Evolutionary conservation across 2,888 invertebrate genomes (phyloP), one percentile per base, ranked within the genome.

Genomic region (Drosophila fungiperda): DNA sequence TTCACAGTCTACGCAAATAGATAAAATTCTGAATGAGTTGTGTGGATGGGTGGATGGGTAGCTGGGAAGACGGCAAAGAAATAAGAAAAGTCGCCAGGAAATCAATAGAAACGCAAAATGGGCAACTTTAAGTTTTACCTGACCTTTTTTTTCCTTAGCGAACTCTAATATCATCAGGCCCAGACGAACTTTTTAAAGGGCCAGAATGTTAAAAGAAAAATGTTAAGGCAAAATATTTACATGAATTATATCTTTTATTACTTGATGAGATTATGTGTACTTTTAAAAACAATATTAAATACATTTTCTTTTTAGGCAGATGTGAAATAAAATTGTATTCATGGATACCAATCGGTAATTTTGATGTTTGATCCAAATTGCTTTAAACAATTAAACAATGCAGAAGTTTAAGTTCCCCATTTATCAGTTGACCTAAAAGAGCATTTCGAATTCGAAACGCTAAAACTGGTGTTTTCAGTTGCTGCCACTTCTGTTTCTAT

Each of bases 71-170:
- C 29, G 71, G 32, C 42, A 40, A 50, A 48, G 48, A 62, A 63
- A 73, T 29, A 36, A 45, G 62, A 66, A 66, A 76, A 71, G 49
- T 76, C 54, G 53, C 73, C 64, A 72, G 71, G 81, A 84, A 84
- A 84, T 84, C 84, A 88, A 83, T 88, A 76, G 87, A 72, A 73
- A 69, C 57, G 63, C 77, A 64, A 70, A 80, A 68, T 68, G 67
- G 57, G 62, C 62, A 72, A 72, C 74, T 85, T 87, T 82, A 68
- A 76, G 59, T 71, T 76, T 63, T 29, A 12, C 64, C 61, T 72
- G 69, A 49, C 81, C 70, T 80, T 80, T 78, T 77, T 62, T 17
- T 15, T 35, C 15, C 3, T 52, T 15, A 29, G 20, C 20, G 1
- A 64, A 55, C 71, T 45, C 36, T 60, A 11, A 42, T 29, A 50